A percentile compares a stretch with the other conserved stretches of the same genome.
These are phyloP conservation scores for Limnephilus lunatus DNA, from an alignment of 2,888 invertebrate genomes.

Conservation along the genomic window DNA sequence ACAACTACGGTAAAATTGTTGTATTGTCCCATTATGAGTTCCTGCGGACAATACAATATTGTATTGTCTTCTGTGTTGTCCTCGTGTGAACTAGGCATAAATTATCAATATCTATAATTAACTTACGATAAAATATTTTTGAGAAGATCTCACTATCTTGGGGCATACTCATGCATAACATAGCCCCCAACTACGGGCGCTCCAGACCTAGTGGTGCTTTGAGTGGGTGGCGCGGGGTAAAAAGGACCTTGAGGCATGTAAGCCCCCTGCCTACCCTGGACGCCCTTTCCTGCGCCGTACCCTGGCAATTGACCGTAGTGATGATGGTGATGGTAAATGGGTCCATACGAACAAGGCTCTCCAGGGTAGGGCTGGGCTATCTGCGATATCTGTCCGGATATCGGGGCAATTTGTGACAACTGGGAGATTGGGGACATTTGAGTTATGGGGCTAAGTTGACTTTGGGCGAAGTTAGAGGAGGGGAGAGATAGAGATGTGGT, in stretches of 20 bases:
- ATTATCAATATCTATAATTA: background rate
- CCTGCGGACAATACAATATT: too few species aligned
- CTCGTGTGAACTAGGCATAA: too few species aligned
- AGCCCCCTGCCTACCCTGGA: slow-evolving; percentile 22
- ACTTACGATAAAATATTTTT: background rate
- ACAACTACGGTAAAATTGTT: too few species aligned
- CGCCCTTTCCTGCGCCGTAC: slow-evolving; percentile 40
- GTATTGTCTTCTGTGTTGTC: too few species aligned
- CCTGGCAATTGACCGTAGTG: slow-evolving; percentile 57
- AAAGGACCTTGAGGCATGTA: slow-evolving; percentile 41
- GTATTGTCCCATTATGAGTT: too few species aligned
- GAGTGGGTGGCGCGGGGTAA: slow-evolving; percentile 40
- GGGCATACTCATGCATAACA: slow-evolving; percentile 60
- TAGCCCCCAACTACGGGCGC: slow-evolving; percentile 30
- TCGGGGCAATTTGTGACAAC: background rate
- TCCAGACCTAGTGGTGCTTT: background rate
- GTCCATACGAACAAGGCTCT: slow-evolving; percentile 83
- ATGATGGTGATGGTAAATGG: slow-evolving; percentile 79
- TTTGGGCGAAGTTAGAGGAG: slow-evolving; percentile 23
- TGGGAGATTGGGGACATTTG: slow-evolving; percentile 21
- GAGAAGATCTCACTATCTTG: slow-evolving; percentile 59
- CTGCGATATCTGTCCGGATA: slow-evolving; percentile 38
- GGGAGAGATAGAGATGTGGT: slow-evolving; percentile 21
- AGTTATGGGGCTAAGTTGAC: background rate
- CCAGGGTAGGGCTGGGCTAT: slow-evolving; percentile 80